Evolutionary conservation across 2,113 vertebrate genomes (phyloP), one percentile per base, ranked within the genome.

Genomic region (Amphiprion ocellaris): DNA sequence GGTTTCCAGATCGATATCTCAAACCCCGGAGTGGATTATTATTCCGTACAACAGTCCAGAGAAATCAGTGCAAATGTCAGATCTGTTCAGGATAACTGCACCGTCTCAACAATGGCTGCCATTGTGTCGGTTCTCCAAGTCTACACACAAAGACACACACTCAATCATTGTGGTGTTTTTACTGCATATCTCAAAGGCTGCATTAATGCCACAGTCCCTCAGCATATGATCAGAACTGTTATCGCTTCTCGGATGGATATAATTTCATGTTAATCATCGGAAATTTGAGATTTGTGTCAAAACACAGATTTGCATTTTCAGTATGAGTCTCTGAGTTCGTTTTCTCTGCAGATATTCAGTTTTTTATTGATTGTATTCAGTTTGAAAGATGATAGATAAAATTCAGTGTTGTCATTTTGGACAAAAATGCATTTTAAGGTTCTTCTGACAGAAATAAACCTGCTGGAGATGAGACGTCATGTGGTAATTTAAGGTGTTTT

Each of bases 1-100:
- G 39, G 78, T 44, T 54, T 54, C 66, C 14, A 88, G 89, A 87
- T 91, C 0, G 53, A 47, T 61, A 90, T 90, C 91, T 91, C 39
- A 74, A 82, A 58, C 26, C 37, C 41, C 7, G 9, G 19, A 37
- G n/a, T 69, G 17, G 62, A 67, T 87, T 85, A 79, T 86, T 86
- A 33, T 85, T 87, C 77, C 81, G 59, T 62, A 23, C 65, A 66
- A 41, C 66, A 59, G 60, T 85, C 83, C 46, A 71, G 69, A 76
- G 65, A 84, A 82, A 81, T 26, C 47, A n/a, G 76, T 79, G 58
- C 70, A 84, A 73, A 90, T 77, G 74, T 77, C 81, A 70, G 89
- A 92, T 92, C 49, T 23, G 76, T 56, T 74, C 55, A 66, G 58
- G 84, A 89, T 83, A 85, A 90, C 30, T 16, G 63, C 24, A 47